Percentiles rank a stretch among this genome's conserved stretches.
These are phyloP conservation scores for Nemotelus nigrinus DNA, from an alignment of 2,888 invertebrate species.

Conservation along the genomic window DNA sequence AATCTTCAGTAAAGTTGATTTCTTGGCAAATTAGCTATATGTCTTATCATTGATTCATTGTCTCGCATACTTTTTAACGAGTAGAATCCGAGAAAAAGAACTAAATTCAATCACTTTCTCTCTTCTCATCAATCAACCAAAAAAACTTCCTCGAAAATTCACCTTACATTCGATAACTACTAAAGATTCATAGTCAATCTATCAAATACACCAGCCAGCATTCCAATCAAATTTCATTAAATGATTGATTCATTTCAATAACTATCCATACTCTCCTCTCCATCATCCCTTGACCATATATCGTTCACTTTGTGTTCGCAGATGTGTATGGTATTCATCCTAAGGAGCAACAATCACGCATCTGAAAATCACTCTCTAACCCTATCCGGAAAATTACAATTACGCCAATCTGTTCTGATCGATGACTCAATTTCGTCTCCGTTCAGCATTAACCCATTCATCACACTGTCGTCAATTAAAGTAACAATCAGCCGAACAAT, in stretches of 20 bases:
- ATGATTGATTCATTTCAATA: conserved; percentile 37
- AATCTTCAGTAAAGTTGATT: too few species aligned
- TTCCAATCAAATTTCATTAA: conserved; percentile 27
- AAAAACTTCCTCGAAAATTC: too few species aligned
- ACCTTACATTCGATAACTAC: too few species aligned
- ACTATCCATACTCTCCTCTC: conserved; percentile 17
- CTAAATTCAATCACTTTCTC: too few species aligned
- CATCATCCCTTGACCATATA: conserved; percentile 1
- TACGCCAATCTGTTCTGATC: conserved; percentile 40
- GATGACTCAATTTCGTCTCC: conserved; percentile 38
- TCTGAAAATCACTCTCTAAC: conserved; percentile 7
- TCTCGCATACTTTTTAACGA: too few species aligned
- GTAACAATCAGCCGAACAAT: conserved; percentile 40
- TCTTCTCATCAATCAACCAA: too few species aligned
- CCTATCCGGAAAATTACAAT: conserved; percentile 33
- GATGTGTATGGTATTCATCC: conserved; percentile 6
- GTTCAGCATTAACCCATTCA: conserved; percentile 38
- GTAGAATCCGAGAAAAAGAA: too few species aligned
- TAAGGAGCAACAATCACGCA: neutral
- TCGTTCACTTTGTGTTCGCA: neutral
- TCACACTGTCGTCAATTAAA: conserved; percentile 44
- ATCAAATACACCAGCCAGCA: conserved; percentile 16
- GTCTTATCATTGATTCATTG: too few species aligned
- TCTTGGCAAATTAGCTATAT: too few species aligned
- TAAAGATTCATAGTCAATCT: neutral